These are phyloP conservation scores for Epirrhoe tristata DNA, from an alignment of 2,888 invertebrate genomes.

Conservation along the genomic window DNA sequence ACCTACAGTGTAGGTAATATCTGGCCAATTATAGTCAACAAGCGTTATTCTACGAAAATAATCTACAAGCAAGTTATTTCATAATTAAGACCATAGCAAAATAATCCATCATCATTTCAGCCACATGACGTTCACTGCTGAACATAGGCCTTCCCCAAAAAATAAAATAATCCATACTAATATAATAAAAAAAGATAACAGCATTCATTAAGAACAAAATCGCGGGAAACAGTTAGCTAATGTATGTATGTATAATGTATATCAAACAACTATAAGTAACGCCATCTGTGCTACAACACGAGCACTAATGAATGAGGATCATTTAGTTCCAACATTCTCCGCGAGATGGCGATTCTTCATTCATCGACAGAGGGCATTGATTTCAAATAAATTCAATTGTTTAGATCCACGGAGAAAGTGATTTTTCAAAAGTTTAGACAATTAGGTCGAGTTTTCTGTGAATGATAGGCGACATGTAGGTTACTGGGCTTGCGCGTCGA, in stretches of 20 bases:
- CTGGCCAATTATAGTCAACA: too few relatives aligned
- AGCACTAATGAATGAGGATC: neutral
- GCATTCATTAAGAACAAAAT: too few relatives aligned
- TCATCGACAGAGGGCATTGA: constrained; percentile 54
- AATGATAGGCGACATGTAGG: constrained; percentile 63
- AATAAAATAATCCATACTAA: too few relatives aligned
- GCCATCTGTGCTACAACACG: constrained; percentile 32
- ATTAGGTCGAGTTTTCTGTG: constrained; percentile 58
- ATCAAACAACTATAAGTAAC: neutral
- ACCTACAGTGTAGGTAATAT: too few relatives aligned
- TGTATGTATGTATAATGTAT: neutral
- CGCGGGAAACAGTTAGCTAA: too few relatives aligned
- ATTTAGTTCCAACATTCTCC: constrained; percentile 24
- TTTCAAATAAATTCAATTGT: constrained; percentile 18
- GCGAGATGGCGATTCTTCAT: constrained; percentile 49
- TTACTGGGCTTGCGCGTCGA: constrained; percentile 71
- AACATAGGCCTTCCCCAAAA: too few relatives aligned
- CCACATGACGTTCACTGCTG: too few relatives aligned
- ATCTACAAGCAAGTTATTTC: too few relatives aligned
- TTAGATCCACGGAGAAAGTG: constrained; percentile 43
- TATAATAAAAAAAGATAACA: too few relatives aligned
- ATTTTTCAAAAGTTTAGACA: constrained; percentile 26
- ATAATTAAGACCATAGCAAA: too few relatives aligned
- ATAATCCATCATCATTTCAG: too few relatives aligned
- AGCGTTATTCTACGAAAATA: too few relatives aligned